Conservation (phyloP, 2,797 vertebrate species). For the Xiphorhynchus erythropygius region DNA sequence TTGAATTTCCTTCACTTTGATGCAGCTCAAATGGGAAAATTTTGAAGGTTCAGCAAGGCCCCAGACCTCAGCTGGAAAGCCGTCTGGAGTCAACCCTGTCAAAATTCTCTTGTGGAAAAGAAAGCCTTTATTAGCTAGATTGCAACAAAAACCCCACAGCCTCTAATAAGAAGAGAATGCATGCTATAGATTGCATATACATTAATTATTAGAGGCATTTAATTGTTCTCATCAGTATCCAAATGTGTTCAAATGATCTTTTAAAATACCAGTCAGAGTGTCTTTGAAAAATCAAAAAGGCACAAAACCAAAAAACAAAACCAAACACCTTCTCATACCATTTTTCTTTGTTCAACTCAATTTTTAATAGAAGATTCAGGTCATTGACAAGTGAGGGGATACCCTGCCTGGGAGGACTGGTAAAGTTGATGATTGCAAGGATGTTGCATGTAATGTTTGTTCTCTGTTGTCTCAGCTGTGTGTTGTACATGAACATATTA, state of each 20-base stretch:
- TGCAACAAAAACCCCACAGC: constrained; percentile 76
- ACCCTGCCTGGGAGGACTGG: neutral
- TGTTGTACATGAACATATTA: constrained; percentile 21
- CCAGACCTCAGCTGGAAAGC: constrained; percentile 85
- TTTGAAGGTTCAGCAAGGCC: constrained; percentile 85
- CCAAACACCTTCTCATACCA: neutral
- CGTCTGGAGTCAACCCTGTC: constrained; percentile 86
- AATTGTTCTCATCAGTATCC: constrained; percentile 65
- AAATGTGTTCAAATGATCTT: constrained; percentile 42
- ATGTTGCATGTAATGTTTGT: neutral
- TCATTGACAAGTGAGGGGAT: neutral
- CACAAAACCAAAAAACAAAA: neutral
- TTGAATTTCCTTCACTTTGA: constrained; percentile 96
- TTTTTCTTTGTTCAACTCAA: neutral
- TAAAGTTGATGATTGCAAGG: neutral
- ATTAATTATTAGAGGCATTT: constrained; percentile 66
- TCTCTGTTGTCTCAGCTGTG: constrained; percentile 25
- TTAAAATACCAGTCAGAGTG: neutral
- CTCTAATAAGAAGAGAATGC: constrained; percentile 68
- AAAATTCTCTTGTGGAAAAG: constrained; percentile 82
- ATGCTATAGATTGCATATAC: constrained; percentile 55
- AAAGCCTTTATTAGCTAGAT: constrained; percentile 82
- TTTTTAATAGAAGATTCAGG: constrained; percentile 7
- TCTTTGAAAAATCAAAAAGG: neutral
- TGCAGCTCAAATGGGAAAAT: constrained; percentile 88